phyloP scores from a whole-genome alignment of 1,140 invertebrate genomes.

The Pararge aegeria region DNA sequence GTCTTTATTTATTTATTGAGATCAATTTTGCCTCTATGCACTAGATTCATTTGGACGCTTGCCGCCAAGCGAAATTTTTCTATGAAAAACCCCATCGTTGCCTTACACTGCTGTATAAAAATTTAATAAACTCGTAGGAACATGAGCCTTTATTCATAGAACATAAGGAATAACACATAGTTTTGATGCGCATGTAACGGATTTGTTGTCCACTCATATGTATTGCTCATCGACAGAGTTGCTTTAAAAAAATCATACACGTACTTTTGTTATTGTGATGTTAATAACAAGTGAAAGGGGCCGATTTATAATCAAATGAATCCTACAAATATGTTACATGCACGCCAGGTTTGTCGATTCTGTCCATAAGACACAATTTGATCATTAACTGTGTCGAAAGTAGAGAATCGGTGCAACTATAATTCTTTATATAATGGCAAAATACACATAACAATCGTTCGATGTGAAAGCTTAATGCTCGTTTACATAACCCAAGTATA shows the following conservation, averaged over 20 bases:
- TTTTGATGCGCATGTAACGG: not conserved
- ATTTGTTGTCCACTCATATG: not conserved
- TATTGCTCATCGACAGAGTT: too few species aligned
- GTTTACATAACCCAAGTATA: slow-evolving; percentile 14
- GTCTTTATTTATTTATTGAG: slow-evolving; percentile 75
- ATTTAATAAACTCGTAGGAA: slow-evolving; percentile 33
- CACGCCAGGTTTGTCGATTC: slow-evolving; percentile 18
- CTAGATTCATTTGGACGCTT: slow-evolving; percentile 45
- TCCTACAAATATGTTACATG: too few species aligned
- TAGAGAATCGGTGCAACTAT: slow-evolving; percentile 26
- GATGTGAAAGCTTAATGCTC: slow-evolving; percentile 37
- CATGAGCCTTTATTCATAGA: slow-evolving; percentile 28
- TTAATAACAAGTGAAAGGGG: not conserved
- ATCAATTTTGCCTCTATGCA: slow-evolving; percentile 74
- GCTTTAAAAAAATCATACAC: not conserved
- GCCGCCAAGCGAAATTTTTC: slow-evolving; percentile 35
- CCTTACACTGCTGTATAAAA: slow-evolving; percentile 19
- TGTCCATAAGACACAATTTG: slow-evolving; percentile 33
- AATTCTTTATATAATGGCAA: slow-evolving; percentile 21
- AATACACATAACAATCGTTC: slow-evolving; percentile 27
- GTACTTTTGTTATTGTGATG: not conserved
- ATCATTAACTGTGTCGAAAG: slow-evolving; percentile 33
- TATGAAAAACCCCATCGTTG: slow-evolving; percentile 20
- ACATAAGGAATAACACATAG: slow-evolving; percentile 14
- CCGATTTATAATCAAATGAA: too few species aligned